These are phyloP conservation scores for Poecile montanus DNA, from an alignment of 2,797 vertebrate species.

Conservation along the genomic window DNA sequence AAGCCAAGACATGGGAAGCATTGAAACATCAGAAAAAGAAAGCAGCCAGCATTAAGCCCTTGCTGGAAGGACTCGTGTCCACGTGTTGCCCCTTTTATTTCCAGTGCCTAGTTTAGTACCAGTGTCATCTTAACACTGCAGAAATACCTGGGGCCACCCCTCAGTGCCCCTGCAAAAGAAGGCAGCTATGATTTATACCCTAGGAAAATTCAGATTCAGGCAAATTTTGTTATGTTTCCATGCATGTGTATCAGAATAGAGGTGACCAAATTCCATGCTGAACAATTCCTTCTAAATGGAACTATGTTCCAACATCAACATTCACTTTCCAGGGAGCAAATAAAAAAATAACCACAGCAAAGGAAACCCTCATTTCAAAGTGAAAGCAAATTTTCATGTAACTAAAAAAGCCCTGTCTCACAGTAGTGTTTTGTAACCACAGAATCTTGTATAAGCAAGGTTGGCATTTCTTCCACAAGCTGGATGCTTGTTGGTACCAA, in stretches of 20 bases:
- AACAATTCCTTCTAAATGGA: not conserved
- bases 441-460: not conserved
- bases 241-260: not conserved
- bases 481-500: not conserved
- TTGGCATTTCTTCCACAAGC: not conserved
- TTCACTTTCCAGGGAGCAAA: not conserved
- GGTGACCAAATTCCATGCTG: rapidly evolving
- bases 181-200: not conserved
- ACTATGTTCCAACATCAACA: not conserved
- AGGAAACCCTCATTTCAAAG: not conserved
- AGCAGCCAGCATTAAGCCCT: not conserved
- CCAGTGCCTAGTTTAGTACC: not conserved
- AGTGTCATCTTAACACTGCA: not conserved
- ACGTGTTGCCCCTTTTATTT: not conserved
- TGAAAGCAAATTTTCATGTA: not conserved
- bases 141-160: not conserved
- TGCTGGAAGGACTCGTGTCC: not conserved
- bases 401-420: not conserved
- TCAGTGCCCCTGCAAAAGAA: not conserved
- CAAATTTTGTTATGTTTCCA: not conserved
- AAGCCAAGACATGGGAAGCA: not conserved
- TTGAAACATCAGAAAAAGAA: not conserved
- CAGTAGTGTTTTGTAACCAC: not conserved
- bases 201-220: not conserved
- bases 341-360: not conserved